A percentile compares a stretch with the other conserved stretches of the same genome.
These are phyloP conservation scores for Toxostoma redivivum DNA, from an alignment of 2,113 vertebrate genomes.

Conservation along the genomic window DNA sequence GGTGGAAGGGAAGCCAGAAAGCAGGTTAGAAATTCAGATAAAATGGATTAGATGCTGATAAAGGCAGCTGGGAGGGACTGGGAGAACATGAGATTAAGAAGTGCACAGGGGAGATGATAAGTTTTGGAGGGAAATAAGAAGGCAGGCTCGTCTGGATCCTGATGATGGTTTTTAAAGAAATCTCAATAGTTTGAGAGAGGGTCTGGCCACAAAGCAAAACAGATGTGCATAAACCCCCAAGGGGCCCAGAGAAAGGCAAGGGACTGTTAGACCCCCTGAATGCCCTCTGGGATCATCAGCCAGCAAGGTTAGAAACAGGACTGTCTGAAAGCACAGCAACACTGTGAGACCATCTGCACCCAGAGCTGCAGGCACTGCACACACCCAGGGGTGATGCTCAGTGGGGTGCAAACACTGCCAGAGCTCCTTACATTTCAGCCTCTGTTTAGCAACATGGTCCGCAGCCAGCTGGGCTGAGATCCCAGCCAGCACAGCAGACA, in stretches of 20 bases:
- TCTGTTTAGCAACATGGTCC: not conserved
- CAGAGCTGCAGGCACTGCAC: not conserved
- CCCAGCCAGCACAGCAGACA: not conserved
- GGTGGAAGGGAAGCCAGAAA: not conserved
- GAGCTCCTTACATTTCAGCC: not conserved
- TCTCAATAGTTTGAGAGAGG: not conserved
- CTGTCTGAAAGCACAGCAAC: not conserved
- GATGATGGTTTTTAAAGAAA: not conserved
- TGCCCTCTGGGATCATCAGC: not conserved
- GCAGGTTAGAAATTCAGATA: not conserved
- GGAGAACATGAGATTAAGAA: not conserved
- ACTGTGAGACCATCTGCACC: not conserved
- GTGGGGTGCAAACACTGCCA: not conserved
- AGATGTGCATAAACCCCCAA: not conserved
- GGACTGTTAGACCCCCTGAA: not conserved
- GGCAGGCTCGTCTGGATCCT: not conserved
- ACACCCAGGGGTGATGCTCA: accelerated
- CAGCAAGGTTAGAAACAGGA: not conserved
- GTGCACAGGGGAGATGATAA: not conserved
- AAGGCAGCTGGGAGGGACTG: not conserved
- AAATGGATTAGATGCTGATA: not conserved
- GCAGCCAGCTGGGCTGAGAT: not conserved
- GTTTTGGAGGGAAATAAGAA: not conserved
- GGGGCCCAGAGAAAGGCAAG: not conserved
- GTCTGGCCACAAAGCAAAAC: not conserved